Percentiles rank a stretch among this genome's conserved stretches.
Conservation (phyloP, 2,797 vertebrate genomes). For the Tragelaphus eurycerus region DNA sequence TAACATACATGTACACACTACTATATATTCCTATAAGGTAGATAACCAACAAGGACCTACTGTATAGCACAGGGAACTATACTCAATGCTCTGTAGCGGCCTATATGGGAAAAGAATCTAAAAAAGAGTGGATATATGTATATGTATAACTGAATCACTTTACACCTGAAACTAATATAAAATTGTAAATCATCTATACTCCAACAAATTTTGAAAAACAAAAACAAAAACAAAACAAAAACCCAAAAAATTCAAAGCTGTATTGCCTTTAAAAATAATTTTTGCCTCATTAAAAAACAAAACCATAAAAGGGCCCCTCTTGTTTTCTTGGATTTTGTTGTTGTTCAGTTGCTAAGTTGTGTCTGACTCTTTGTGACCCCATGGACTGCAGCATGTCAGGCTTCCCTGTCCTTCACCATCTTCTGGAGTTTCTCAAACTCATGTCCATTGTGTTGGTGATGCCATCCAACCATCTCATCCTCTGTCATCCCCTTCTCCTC, state of each 20-base stretch:
- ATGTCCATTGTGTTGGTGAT: background rate
- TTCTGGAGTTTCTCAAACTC: no score
- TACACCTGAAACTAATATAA: background rate
- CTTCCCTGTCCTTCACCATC: background rate
- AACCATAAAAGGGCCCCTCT: background rate
- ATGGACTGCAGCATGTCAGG: background rate
- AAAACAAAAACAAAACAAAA: background rate
- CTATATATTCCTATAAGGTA: background rate
- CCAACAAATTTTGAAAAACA: background rate
- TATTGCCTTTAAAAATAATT: background rate
- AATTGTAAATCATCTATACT: background rate
- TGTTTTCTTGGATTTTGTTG: background rate
- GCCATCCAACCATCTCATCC: background rate
- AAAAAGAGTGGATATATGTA: background rate
- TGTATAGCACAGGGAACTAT: background rate
- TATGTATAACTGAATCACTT: background rate
- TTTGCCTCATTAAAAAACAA: background rate
- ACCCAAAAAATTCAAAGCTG: background rate
- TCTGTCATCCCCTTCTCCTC: background rate
- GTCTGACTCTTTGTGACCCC: background rate
- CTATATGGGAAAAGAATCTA: background rate
- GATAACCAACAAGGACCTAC: background rate
- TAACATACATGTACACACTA: background rate
- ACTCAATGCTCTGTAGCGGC: background rate
- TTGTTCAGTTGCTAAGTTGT: background rate